Evolutionary conservation across 1,140 invertebrate genomes (phyloP), one percentile per base, ranked within the genome.

Genomic region (Conus ventricosus): DNA sequence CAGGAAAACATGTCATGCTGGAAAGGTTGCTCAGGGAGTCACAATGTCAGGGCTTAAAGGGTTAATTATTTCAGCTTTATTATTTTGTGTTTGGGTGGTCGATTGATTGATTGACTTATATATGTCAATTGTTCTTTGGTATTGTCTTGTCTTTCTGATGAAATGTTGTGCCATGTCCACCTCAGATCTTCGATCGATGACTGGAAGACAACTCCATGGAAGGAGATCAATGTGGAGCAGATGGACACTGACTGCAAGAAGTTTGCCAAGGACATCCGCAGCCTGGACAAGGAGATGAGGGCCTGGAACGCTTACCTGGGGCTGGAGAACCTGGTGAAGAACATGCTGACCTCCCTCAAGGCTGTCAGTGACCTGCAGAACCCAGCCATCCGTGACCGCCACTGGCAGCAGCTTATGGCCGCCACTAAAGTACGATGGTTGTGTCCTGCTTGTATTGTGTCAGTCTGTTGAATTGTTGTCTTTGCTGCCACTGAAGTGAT

Each of bases 211-310:
- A 99, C 98, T 0, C 97, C 97, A 4, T 99, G 98, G 98, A 96
- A 97, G 84, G 98, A 99, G 94, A 98, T 99, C 83, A 98, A 99
- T 95, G 98, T 99, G 63, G 98, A 99, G 95, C 98, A 98, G 93
- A 99, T 99, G 98, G 98, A 99, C 93, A 98, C 99, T 91, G 98
- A 99, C 95, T 99, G 98, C 95, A 99, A 99, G 95, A 98, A 98
- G 94, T 99, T 99, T 95, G 97, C 98, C 0, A 99, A 99, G 75
- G 93, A 94, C 86, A 94, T 95, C 90, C 89, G 92, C 80, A 96
- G 96, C 17, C 95, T 99, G 88, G 98, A 99, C 94, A 99, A 98
- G 93, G 97, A 99, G 89, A 97, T 97, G 95, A 96, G 98, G 92
- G 93, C 94, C 76, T 99, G 98, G 98, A 97, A 99, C 92, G 97